Conservation (phyloP, 2,888 invertebrate genomes). For the Scaeva pyrastri region DNA sequence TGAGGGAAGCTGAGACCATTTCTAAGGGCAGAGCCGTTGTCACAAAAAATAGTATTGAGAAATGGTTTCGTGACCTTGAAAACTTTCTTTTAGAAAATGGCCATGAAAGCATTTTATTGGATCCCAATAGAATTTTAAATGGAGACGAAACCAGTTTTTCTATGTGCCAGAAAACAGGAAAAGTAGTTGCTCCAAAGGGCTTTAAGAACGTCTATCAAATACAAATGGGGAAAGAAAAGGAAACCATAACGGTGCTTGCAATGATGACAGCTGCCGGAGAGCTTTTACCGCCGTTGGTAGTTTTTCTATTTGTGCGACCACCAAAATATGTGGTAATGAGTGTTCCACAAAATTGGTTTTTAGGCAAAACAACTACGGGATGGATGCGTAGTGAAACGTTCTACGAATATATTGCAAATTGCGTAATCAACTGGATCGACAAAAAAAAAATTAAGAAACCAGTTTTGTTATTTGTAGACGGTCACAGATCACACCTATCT, state of each 20-base stretch:
- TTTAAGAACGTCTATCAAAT: conserved; percentile 1
- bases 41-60: not conserved
- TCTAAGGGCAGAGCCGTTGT: not conserved
- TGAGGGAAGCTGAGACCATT: conserved; percentile 10
- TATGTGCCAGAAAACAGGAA: conserved; percentile 61
- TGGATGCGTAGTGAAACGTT: conserved; percentile 30
- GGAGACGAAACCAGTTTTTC: conserved; percentile 1
- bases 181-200: conserved; percentile 51
- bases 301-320: conserved; percentile 27
- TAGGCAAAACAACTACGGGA: not conserved
- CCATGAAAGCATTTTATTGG: not conserved
- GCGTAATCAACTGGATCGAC: conserved; percentile 7
- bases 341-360: conserved; percentile 1
- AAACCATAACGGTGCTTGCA: conserved; percentile 1
- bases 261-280: conserved; percentile 15
- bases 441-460: not conserved
- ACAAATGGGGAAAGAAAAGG: conserved; percentile 19
- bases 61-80: too few relatives aligned
- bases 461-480: not conserved
- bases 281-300: conserved; percentile 11
- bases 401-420: conserved; percentile 34
- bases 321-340: conserved; percentile 10
- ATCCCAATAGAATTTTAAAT: conserved; percentile 13
- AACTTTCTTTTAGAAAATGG: too few relatives aligned
- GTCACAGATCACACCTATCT: not conserved